Conservation (phyloP, 1,140 invertebrate species). For the Macrosteles quadrilineatus region DNA sequence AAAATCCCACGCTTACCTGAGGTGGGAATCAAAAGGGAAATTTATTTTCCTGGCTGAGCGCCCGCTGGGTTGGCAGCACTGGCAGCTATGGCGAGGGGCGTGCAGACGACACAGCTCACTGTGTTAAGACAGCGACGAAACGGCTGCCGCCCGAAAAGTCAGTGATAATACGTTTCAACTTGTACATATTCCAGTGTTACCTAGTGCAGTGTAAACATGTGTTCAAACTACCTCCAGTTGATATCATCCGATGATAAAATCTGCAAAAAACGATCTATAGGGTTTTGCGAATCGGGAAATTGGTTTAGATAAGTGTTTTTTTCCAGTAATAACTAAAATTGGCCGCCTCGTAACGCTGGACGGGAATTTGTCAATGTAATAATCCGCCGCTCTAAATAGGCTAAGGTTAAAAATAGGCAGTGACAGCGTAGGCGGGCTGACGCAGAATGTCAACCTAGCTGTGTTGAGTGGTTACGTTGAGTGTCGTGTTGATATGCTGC, state of each 20-base stretch:
- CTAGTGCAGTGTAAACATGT: too few species aligned
- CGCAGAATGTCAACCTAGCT: too few species aligned
- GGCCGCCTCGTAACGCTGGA: neutral
- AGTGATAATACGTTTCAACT: conserved; percentile 1
- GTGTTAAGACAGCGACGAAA: neutral
- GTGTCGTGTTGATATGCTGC: neutral
- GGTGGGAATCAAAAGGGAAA: neutral
- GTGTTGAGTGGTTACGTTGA: neutral
- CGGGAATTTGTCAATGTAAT: neutral
- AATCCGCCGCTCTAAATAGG: conserved; percentile 1
- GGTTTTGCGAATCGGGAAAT: too few species aligned
- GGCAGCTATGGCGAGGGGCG: conserved; percentile 4
- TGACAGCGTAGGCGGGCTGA: too few species aligned
- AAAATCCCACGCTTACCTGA: neutral
- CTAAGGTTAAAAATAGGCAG: conserved; percentile 16
- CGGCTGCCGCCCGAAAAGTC: neutral
- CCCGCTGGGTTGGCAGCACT: neutral
- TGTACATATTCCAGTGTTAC: neutral
- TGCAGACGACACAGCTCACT: conserved; percentile 5
- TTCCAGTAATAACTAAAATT: too few species aligned
- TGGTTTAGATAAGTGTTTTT: too few species aligned
- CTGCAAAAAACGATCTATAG: too few species aligned
- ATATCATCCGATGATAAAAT: too few species aligned
- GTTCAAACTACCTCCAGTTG: too few species aligned
- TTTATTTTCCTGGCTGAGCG: neutral